Percentiles rank a stretch among this genome's conserved stretches.
phyloP scores from a whole-genome alignment of 2,113 vertebrate genomes.

The Gambusia affinis region DNA sequence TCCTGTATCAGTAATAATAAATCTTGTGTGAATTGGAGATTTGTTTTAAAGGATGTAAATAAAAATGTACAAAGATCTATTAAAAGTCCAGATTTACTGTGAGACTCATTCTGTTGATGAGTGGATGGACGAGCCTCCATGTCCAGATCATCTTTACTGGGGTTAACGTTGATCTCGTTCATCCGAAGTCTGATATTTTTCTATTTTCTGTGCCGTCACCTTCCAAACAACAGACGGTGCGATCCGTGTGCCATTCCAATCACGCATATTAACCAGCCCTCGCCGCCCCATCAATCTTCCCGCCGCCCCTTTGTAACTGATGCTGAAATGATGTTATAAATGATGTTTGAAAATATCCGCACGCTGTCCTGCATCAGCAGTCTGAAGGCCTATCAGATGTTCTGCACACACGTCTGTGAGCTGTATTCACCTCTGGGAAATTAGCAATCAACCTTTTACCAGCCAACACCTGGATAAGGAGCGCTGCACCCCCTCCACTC shows the following conservation, averaged over 20 bases:
- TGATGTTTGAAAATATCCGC: constrained; percentile 67
- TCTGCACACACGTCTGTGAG: constrained; percentile 59
- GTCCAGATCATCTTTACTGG: background rate
- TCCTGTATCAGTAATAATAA: background rate
- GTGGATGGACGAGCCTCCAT: background rate
- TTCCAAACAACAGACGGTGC: constrained; percentile 30
- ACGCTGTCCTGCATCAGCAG: constrained; percentile 46
- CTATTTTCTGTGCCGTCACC: constrained; percentile 38
- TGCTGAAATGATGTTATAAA: constrained; percentile 68
- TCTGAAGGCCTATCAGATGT: constrained; percentile 57
- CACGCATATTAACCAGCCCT: constrained; percentile 67
- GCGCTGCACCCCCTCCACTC: constrained; percentile 10
- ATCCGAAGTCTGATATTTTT: constrained; percentile 22
- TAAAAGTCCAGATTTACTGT: background rate
- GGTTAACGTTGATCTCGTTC: constrained; percentile 54
- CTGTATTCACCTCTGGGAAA: constrained; percentile 70
- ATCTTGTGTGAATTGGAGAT: background rate
- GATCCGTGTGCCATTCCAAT: constrained; percentile 57
- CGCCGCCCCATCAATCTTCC: constrained; percentile 69
- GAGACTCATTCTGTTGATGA: background rate
- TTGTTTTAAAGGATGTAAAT: background rate
- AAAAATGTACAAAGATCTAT: background rate
- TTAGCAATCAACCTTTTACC: constrained; percentile 74
- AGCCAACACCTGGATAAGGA: constrained; percentile 67
- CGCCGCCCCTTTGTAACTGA: constrained; percentile 65